phyloP scores from a whole-genome alignment of 2,888 invertebrate species.

The Cremastinae sp. region DNA sequence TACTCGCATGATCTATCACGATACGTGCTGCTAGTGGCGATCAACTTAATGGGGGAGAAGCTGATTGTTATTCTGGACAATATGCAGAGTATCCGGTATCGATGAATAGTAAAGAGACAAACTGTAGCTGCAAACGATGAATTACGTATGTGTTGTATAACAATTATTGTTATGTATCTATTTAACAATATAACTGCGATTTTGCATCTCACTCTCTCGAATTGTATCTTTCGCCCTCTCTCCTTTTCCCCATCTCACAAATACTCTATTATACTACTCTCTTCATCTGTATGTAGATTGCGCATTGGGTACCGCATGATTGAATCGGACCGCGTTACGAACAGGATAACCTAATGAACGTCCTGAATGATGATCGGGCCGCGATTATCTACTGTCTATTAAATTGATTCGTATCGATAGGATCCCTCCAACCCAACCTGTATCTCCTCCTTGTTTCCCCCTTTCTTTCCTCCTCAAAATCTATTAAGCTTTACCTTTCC shows the following conservation, averaged over 20 bases:
- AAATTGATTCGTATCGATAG: conserved; percentile 71
- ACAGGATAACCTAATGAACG: conserved; percentile 79
- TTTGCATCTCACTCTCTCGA: conserved; percentile 23
- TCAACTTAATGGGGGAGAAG: conserved; percentile 11
- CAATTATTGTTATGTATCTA: conserved; percentile 4
- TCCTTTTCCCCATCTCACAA: conserved; percentile 13
- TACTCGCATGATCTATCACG: neutral
- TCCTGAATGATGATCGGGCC: conserved; percentile 77
- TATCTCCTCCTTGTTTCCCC: conserved; percentile 31
- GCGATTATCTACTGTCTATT: conserved; percentile 77
- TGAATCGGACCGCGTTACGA: conserved; percentile 76
- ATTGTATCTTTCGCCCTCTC: conserved; percentile 16
- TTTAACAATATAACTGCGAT: conserved; percentile 50
- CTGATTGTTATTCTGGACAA: neutral
- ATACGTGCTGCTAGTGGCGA: conserved; percentile 16
- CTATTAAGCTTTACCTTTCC: too few species aligned
- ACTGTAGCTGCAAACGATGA: conserved; percentile 34
- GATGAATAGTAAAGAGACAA: conserved; percentile 25
- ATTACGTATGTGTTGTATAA: conserved; percentile 27
- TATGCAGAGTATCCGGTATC: conserved; percentile 25
- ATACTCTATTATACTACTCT: conserved; percentile 74
- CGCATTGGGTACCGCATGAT: conserved; percentile 76
- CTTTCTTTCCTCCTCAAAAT: conserved; percentile 25
- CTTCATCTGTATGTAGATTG: conserved; percentile 73
- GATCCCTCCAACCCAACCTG: conserved; percentile 19